These are phyloP conservation scores for Drosophila parvula DNA, from an alignment of 1,140 invertebrate species.

Conservation along the genomic window DNA sequence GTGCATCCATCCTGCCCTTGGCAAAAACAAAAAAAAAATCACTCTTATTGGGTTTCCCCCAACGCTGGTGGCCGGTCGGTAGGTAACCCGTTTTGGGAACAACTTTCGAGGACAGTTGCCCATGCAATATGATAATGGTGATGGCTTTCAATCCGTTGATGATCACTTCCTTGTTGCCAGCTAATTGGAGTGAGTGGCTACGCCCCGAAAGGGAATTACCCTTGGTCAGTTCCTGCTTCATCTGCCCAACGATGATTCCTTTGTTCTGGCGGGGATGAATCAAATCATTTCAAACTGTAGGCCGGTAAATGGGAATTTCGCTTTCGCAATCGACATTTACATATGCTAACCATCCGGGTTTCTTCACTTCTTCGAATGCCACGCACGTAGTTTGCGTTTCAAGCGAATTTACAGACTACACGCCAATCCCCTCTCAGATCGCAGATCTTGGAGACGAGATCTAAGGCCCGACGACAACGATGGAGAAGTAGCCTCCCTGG, in stretches of 20 bases:
- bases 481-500: slow-evolving; percentile 6
- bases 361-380: slow-evolving; percentile 60
- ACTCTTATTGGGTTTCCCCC: slow-evolving; percentile 26
- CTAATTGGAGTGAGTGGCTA: slow-evolving; percentile 48
- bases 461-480: slow-evolving; percentile 21
- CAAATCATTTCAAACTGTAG: slow-evolving; percentile 34
- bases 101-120: slow-evolving; percentile 65
- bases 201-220: slow-evolving; percentile 28
- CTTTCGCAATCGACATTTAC: slow-evolving; percentile 73
- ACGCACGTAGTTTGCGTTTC: slow-evolving; percentile 69
- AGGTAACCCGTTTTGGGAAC: slow-evolving; percentile 64
- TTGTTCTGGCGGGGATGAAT: slow-evolving; percentile 1
- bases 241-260: slow-evolving; percentile 17
- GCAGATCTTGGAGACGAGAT: slow-evolving; percentile 57
- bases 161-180: slow-evolving; percentile 63
- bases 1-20: slow-evolving; percentile 27
- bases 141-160: slow-evolving; percentile 32
- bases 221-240: slow-evolving; percentile 18
- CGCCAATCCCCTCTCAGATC: slow-evolving; percentile 48
- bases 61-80: neutral
- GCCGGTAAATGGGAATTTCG: slow-evolving; percentile 46
- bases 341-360: slow-evolving; percentile 48
- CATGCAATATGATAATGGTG: slow-evolving; percentile 47
- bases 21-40: neutral
- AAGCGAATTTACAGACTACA: slow-evolving; percentile 70